These are phyloP conservation scores for Noctilio leporinus DNA, from an alignment of 2,113 vertebrate species.

Conservation along the genomic window DNA sequence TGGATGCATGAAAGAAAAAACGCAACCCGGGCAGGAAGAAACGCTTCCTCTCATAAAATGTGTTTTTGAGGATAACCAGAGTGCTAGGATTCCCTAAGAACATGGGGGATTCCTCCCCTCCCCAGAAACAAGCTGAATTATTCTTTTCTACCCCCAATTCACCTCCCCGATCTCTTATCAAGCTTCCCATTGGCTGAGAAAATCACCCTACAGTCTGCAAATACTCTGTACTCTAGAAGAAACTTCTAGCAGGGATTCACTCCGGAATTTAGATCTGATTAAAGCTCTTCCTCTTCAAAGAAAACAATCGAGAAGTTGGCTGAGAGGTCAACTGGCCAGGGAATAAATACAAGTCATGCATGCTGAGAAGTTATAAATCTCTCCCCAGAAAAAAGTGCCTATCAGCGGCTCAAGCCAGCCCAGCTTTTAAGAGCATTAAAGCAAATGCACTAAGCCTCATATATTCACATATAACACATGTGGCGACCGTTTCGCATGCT, in stretches of 20 bases:
- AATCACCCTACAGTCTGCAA: not conserved
- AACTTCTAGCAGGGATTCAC: not conserved
- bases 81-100: not conserved
- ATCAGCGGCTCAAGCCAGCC: slow-evolving; percentile 30
- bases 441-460: not conserved
- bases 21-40: not conserved
- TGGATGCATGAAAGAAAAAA: not conserved
- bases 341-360: slow-evolving; percentile 32
- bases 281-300: not conserved
- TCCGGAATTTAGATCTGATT: not conserved
- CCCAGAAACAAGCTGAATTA: not conserved
- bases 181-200: not conserved
- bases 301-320: slow-evolving; percentile 50
- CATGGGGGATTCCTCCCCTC: not conserved
- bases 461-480: not conserved
- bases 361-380: slow-evolving; percentile 62
- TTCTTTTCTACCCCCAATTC: not conserved
- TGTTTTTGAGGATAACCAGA: not conserved
- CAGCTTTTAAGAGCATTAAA: slow-evolving; percentile 49
- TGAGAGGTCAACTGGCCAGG: slow-evolving; percentile 37
- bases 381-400: not conserved
- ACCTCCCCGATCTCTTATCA: not conserved
- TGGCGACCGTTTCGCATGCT: slow-evolving; percentile 26
- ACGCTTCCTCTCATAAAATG: not conserved
- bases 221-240: not conserved